Evolutionary conservation across 1,140 invertebrate species (phyloP).

Genomic region (Arctopsyche grandis): DNA sequence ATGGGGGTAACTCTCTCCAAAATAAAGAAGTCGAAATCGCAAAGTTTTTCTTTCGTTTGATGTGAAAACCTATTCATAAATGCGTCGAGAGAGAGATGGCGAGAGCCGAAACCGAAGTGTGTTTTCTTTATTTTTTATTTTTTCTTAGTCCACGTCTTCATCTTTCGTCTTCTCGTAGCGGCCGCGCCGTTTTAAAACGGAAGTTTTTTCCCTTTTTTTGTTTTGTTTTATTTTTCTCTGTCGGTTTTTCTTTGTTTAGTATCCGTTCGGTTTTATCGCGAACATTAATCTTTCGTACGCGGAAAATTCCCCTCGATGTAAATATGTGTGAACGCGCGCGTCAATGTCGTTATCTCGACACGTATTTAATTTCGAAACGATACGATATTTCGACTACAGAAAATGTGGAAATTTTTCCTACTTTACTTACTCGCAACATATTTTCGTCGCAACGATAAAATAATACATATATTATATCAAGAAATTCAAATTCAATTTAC

Average conservation of each 20-base stretch:
- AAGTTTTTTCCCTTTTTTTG: slow-evolving; percentile 7
- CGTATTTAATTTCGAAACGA: too few species aligned
- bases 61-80: slow-evolving; percentile 52
- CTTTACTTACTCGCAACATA: too few species aligned
- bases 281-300: slow-evolving; percentile 4
- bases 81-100: slow-evolving; percentile 31
- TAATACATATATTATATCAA: too few species aligned
- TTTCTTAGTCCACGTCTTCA: neutral
- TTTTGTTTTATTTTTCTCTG: neutral
- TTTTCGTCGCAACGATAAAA: too few species aligned
- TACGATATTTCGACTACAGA: too few species aligned
- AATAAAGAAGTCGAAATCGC: slow-evolving; percentile 36
- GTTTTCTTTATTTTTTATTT: slow-evolving; percentile 26
- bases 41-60: slow-evolving; percentile 50
- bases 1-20: neutral
- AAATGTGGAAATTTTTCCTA: too few species aligned
- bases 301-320: neutral
- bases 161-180: slow-evolving; percentile 6
- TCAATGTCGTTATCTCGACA: neutral
- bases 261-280: slow-evolving; percentile 18
- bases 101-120: slow-evolving; percentile 7
- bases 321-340: neutral
- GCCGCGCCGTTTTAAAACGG: slow-evolving; percentile 11
- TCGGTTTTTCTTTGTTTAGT: slow-evolving; percentile 14
- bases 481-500: too few species aligned